Evolutionary conservation across 2,888 invertebrate genomes (phyloP).

Genomic region (Camponotus fellah): DNA sequence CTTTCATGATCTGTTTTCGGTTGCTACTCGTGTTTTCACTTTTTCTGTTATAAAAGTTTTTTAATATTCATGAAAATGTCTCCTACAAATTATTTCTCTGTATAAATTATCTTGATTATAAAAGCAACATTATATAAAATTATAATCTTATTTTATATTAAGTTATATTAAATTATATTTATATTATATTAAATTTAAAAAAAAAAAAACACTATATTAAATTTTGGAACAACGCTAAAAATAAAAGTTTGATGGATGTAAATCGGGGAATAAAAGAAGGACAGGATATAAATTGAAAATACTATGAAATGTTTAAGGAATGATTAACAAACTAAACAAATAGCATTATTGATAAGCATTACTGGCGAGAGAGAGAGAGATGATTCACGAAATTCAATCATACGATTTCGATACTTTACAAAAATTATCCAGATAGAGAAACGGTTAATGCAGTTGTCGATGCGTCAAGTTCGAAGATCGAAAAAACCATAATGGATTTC

Average conservation of each 20-base stretch:
- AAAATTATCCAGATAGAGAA: background rate
- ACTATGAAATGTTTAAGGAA: background rate
- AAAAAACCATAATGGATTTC: background rate
- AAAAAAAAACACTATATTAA: background rate
- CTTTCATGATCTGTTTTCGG: background rate
- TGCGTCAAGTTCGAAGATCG: no score
- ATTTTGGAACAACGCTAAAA: background rate
- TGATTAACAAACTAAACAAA: background rate
- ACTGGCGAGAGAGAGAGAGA: background rate
- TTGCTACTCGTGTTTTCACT: background rate
- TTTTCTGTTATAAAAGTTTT: background rate
- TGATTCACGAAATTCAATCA: background rate
- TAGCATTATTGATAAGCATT: background rate
- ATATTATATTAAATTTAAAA: no score
- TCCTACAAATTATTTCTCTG: background rate
- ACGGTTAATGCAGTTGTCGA: background rate
- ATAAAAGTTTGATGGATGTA: background rate
- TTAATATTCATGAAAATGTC: background rate
- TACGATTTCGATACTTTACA: background rate
- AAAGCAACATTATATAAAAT: background rate
- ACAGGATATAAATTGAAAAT: background rate
- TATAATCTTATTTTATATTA: no score
- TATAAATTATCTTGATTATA: background rate
- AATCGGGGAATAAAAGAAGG: background rate
- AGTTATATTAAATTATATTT: no score